Conservation (phyloP, 2,797 vertebrate species). For the Spinus olivaceus region DNA sequence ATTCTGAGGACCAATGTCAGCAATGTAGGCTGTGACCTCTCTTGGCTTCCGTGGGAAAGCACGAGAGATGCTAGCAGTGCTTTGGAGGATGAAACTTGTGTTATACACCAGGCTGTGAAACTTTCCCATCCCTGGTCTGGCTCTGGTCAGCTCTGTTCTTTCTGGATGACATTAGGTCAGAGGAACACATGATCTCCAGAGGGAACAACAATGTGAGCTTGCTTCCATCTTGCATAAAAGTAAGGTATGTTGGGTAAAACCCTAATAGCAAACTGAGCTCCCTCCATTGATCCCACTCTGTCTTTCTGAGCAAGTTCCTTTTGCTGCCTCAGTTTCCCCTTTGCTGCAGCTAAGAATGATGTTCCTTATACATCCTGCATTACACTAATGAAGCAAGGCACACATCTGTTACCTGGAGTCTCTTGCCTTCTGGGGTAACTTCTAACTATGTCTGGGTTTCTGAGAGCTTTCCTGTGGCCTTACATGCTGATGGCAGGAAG, state of each 20-base stretch:
- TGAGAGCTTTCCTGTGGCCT: background rate
- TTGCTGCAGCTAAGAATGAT: background rate
- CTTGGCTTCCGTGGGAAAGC: background rate
- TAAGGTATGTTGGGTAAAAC: background rate
- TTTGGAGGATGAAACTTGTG: background rate
- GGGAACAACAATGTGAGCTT: background rate
- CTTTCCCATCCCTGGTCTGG: background rate
- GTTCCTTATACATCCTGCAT: background rate
- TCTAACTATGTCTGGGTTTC: background rate
- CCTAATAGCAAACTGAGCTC: background rate
- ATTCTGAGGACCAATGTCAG: background rate
- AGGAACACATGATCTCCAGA: background rate
- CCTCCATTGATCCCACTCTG: background rate
- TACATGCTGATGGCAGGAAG: background rate
- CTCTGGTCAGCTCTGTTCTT: background rate
- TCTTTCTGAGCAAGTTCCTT: background rate
- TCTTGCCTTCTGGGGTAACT: background rate
- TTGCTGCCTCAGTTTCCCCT: background rate
- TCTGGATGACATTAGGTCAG: background rate
- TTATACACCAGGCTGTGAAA: accelerated
- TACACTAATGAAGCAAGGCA: background rate
- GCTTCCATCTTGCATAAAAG: background rate
- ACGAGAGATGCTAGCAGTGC: accelerated
- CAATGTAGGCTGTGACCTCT: background rate
- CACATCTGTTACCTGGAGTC: background rate